Percentiles rank a stretch among this genome's conserved stretches.
Evolutionary conservation across 2,888 invertebrate genomes (phyloP).

Genomic region (Branchinecta sandiegonensis): DNA sequence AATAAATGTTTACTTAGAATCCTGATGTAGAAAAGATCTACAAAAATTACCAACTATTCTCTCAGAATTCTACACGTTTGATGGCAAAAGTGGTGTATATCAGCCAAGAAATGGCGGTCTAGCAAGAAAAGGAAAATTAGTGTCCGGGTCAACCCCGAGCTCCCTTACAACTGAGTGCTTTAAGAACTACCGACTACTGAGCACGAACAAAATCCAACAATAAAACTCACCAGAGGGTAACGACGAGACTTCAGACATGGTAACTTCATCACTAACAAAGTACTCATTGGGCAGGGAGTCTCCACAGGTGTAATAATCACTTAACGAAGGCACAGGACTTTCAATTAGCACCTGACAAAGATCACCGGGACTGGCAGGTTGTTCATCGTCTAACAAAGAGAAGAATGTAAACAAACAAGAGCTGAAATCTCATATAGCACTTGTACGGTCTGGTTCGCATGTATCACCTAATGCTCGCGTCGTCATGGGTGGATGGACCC

Average conservation of each 20-base stretch:
- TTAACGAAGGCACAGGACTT: not conserved
- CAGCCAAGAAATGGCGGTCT: no score
- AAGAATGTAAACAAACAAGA: not conserved
- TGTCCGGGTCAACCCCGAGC: no score
- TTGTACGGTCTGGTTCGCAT: no score
- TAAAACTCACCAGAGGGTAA: not conserved
- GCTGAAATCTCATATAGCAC: not conserved
- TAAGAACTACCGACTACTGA: not conserved
- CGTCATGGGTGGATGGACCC: no score
- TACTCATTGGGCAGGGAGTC: not conserved
- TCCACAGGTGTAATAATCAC: not conserved
- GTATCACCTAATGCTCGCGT: no score
- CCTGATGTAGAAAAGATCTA: no score
- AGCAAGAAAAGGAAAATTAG: no score
- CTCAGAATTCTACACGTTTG: no score
- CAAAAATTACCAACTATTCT: no score
- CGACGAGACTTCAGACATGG: not conserved
- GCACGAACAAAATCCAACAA: not conserved
- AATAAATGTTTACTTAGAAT: no score
- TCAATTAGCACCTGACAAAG: slow-evolving; percentile 8
- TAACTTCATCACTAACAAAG: not conserved
- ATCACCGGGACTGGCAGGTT: slow-evolving; percentile 14
- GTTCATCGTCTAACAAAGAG: not conserved
- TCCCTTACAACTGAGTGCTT: no score
- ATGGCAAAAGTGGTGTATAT: no score